These are phyloP conservation scores for Phoeniculus purpureus DNA, from an alignment of 2,797 vertebrate species.

Conservation along the genomic window DNA sequence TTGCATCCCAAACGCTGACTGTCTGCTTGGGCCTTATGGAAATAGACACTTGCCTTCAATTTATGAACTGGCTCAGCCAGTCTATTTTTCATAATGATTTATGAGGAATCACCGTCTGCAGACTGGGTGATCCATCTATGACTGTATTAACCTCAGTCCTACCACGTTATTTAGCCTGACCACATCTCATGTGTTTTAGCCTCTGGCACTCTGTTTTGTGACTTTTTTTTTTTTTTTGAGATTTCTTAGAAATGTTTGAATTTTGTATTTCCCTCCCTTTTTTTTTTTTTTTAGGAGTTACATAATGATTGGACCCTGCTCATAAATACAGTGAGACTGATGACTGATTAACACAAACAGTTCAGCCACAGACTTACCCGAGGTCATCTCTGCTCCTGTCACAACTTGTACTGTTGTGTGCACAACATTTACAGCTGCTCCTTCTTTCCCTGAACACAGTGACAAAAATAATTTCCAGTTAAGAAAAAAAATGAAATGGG, in stretches of 20 bases:
- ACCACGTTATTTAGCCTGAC: neutral
- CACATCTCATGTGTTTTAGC: neutral
- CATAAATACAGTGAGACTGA: neutral
- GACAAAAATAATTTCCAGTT: neutral
- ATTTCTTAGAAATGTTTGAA: neutral
- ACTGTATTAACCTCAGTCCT: neutral
- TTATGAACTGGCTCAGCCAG: slow-evolving; percentile 66
- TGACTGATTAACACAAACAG: neutral
- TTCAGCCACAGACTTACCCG: neutral
- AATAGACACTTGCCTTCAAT: slow-evolving; percentile 58
- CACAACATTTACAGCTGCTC: neutral
- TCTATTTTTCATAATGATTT: slow-evolving; percentile 74
- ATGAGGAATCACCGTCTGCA: slow-evolving; percentile 25
- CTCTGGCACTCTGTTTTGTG: neutral
- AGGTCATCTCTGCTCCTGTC: neutral
- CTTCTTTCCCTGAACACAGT: neutral
- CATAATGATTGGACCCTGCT: neutral
- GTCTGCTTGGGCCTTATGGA: slow-evolving; percentile 61
- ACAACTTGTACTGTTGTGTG: neutral
- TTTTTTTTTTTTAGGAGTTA: neutral
- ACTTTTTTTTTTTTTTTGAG: neutral
- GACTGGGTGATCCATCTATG: slow-evolving; percentile 59
- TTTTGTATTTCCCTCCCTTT: neutral
- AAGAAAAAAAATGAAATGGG: rapidly evolving
- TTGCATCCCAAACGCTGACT: slow-evolving; percentile 64